phyloP scores from a whole-genome alignment of 2,888 invertebrate species.

The Poecilobothrus nobilitatus region DNA sequence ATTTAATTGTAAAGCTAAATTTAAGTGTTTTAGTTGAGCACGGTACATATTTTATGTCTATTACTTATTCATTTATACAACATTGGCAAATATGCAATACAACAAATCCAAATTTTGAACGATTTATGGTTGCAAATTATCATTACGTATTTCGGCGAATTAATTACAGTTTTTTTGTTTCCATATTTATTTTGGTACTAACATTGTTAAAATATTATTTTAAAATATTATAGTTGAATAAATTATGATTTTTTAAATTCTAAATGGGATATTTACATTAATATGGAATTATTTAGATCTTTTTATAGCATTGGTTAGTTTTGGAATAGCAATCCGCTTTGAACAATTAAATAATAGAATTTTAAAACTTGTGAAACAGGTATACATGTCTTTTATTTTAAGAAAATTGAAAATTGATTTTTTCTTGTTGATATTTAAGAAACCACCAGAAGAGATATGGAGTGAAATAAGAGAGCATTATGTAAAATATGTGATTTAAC shows the following conservation, averaged over 20 bases:
- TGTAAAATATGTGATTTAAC: constrained; percentile 57
- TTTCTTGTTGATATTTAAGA: too few species aligned
- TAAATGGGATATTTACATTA: constrained; percentile 46
- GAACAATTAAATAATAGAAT: constrained; percentile 50
- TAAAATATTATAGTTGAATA: not conserved
- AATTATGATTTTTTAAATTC: not conserved
- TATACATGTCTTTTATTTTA: not conserved
- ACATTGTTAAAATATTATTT: too few species aligned
- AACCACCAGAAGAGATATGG: constrained; percentile 46
- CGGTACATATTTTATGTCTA: constrained; percentile 30
- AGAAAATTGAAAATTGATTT: not conserved
- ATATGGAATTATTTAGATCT: constrained; percentile 68
- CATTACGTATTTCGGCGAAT: constrained; percentile 29
- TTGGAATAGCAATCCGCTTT: constrained; percentile 58
- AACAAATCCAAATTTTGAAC: constrained; percentile 24
- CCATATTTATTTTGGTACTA: not conserved
- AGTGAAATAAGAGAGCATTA: constrained; percentile 59
- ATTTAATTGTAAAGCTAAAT: not conserved
- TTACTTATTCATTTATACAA: constrained; percentile 26
- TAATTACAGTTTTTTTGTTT: not conserved
- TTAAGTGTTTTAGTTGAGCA: constrained; percentile 31
- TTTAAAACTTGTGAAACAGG: constrained; percentile 25
- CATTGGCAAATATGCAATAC: constrained; percentile 28
- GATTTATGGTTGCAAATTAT: constrained; percentile 29
- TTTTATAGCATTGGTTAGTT: constrained; percentile 61